Percentiles rank a stretch among this genome's conserved stretches.
Evolutionary conservation across 2,888 invertebrate genomes (phyloP).

Genomic region (Clunio marinus): DNA sequence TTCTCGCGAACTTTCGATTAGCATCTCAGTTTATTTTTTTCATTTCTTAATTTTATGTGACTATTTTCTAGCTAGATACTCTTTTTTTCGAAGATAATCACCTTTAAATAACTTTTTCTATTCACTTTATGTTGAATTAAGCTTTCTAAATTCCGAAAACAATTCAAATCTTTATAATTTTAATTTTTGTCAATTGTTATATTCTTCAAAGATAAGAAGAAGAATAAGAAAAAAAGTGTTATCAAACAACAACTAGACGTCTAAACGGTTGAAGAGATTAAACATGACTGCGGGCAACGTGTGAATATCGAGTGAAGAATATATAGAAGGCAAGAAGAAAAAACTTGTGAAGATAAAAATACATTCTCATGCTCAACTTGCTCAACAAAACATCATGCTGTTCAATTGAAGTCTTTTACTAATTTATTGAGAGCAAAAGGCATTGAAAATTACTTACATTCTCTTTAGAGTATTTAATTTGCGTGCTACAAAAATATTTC

Average conservation of each 20-base stretch:
- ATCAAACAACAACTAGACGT: no score
- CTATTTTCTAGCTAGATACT: background rate
- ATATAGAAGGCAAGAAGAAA: background rate
- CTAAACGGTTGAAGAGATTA: background rate
- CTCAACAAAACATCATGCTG: background rate
- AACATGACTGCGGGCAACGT: background rate
- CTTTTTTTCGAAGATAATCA: constrained; percentile 5
- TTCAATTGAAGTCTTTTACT: no score
- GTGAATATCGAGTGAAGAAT: constrained; percentile 6
- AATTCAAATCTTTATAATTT: no score
- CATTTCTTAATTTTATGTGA: background rate
- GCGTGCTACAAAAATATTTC: background rate
- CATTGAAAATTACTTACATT: background rate
- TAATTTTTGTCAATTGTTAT: no score
- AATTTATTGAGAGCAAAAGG: constrained; percentile 9
- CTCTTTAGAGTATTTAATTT: background rate
- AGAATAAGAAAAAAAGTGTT: no score
- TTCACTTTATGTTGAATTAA: no score
- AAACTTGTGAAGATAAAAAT: background rate
- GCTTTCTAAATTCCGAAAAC: no score
- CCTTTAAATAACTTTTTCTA: constrained; percentile 8
- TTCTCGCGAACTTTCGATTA: background rate
- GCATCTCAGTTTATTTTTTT: background rate
- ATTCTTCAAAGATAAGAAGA: no score
- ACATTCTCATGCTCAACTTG: background rate